Evolutionary conservation across 2,797 vertebrate genomes (phyloP), one percentile per base, ranked within the genome.

Genomic region (Syndactyla subalaris): DNA sequence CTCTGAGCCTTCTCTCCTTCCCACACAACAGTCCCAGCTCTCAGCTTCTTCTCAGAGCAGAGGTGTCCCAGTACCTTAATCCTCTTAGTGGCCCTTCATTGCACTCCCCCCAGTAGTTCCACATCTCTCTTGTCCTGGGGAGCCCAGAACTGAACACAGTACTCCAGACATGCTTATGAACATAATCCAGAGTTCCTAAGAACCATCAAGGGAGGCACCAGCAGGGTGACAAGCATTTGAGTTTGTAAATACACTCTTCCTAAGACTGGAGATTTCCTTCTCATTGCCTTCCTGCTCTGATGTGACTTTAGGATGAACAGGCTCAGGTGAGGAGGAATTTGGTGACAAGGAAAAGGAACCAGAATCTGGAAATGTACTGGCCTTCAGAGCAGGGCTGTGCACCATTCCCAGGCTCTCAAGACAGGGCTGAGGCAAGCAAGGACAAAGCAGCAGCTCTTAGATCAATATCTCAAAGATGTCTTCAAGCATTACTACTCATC

Each of bases 401-500:
- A 66, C 22, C 55, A 22, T 72, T 92, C 81, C 86, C 77, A 84
- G 66, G 66, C 66, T 85, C 70, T 91, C 43, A 54, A 71, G 81
- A 59, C 49, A 76, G 36, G n/a, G 66, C 43, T 67, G 62, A 86
- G 36, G 41, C 15, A 65, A 61, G 38, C 84, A 95, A 94, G 87
- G 76, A 93, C 82, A 93, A 61, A 88, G 51, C 85, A 93, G 30
- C 67, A 82, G 67, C 61, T 87, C 39, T 49, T 10, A 36, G 80
- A 90, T 81, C 63, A 61, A 12, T 54, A 92, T 66, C 80, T 84
- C 80, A 79, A 79, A 78, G 71, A 88, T 32, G 71, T 73, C 85
- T 87, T 87, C 92, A 94, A 95, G 95, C 55, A 81, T 66, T 81
- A 5, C 58, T 62, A 32, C 85, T 58, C 55, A 59, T 70, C 71